Percentiles rank a stretch among this genome's conserved stretches.
These are phyloP conservation scores for Thunnus albacares DNA, from an alignment of 2,797 vertebrate genomes.

Conservation along the genomic window DNA sequence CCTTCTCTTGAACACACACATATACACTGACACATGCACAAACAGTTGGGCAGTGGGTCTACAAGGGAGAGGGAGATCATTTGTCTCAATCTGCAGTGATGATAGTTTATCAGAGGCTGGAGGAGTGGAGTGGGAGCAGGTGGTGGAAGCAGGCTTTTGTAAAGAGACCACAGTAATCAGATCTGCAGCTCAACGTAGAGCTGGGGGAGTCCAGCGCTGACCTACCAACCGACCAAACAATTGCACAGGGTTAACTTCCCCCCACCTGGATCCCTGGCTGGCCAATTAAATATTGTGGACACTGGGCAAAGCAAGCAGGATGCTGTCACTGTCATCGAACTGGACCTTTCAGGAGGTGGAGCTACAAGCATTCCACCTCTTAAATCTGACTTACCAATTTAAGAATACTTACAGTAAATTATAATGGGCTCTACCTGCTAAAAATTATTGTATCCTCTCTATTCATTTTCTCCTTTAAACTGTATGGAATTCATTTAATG, in stretches of 20 bases:
- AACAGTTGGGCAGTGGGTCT: constrained; percentile 68
- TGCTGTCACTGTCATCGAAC: not conserved
- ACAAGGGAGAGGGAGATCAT: constrained; percentile 70
- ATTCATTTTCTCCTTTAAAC: constrained; percentile 34
- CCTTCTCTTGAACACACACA: constrained; percentile 34
- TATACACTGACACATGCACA: constrained; percentile 53
- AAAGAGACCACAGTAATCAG: constrained; percentile 78
- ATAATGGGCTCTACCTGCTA: not conserved
- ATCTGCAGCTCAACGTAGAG: constrained; percentile 66
- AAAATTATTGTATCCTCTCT: constrained; percentile 37
- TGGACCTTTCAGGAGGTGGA: constrained; percentile 39
- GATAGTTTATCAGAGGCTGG: constrained; percentile 79
- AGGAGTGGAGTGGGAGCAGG: constrained; percentile 76
- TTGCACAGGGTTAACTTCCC: constrained; percentile 46
- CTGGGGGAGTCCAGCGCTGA: constrained; percentile 42
- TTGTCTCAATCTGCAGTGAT: constrained; percentile 82
- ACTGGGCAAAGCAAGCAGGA: constrained; percentile 21
- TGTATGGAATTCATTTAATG: constrained; percentile 49
- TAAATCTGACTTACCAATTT: constrained; percentile 37
- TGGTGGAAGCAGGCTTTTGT: constrained; percentile 71
- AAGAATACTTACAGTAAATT: constrained; percentile 23
- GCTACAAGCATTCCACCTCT: constrained; percentile 24
- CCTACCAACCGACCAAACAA: constrained; percentile 54
- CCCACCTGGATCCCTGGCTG: constrained; percentile 57
- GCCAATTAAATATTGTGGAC: constrained; percentile 53